Base-by-base conservation (phyloP, 2,113 vertebrate genomes). In the Oncorhynchus nerka region DNA sequence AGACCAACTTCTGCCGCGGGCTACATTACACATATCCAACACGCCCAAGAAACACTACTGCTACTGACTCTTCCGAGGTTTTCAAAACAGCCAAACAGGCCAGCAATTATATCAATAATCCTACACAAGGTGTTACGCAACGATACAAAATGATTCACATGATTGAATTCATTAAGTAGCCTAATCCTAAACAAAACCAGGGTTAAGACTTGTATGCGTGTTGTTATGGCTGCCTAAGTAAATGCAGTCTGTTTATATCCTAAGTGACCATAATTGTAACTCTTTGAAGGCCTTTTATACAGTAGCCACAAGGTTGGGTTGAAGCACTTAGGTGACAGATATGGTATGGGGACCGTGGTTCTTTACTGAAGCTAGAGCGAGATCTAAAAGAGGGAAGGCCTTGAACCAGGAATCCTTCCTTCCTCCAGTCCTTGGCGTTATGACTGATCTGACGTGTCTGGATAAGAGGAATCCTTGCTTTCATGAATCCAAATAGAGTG, bases 81-180 rank as follows among this genome's bases (percentile, higher is more conserved):
- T 30, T 70, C 16, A 34, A 74, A 81, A 73, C 76, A 79, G 30
- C 32, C 76, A 59, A 16, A 51, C 16, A 51, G 49, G 22, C 22
- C 20, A 24, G 22, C 22, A 12, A 68, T 57, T 55, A 68, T 64
- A 65, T 26, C 70, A 73, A 39, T 67, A 77, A 74, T 68, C 76
- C 70, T 28, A 32, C 65, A 24, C 30, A 62, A 57, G 48, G 57
- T 1, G n/a, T 80, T 75, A 34, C 74, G 68, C 68, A 83, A 81
- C 66, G 26, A 9, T 11, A 34, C 26, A 78, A 59, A 62, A 82
- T 73, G 67, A 80, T 68, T 68, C n/a, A 83, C 70, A 32, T 69
- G n/a, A 61, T 68, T 67, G 79, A 28, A 28, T 68, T 76, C 68
- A 59, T 34, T 75, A 65, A 69, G 78, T 76, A 30, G 65, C 12